Evolutionary conservation across 2,797 vertebrate species (phyloP).

Genomic region (Podarcis lilfordi): DNA sequence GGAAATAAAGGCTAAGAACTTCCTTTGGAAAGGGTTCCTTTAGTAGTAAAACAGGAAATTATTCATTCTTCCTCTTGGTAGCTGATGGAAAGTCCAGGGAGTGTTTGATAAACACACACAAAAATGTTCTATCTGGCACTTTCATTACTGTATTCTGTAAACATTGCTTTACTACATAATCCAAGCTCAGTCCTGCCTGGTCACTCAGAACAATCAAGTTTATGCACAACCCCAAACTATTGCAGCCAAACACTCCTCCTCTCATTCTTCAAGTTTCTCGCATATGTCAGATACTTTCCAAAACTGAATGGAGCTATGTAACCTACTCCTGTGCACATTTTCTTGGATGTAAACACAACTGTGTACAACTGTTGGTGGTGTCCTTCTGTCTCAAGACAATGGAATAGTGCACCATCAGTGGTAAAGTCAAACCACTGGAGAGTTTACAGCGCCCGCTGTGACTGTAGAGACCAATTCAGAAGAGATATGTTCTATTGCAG

Average conservation of each 20-base stretch:
- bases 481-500: too few species aligned
- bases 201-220: not conserved
- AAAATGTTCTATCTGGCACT: not conserved
- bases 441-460: too few species aligned
- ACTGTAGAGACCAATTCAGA: too few species aligned
- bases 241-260: not conserved
- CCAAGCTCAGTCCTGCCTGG: too few species aligned
- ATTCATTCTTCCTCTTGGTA: slow-evolving; percentile 28
- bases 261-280: not conserved
- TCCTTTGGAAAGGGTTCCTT: slow-evolving; percentile 11
- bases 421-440: too few species aligned
- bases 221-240: not conserved
- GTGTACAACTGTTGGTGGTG: not conserved
- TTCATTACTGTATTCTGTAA: not conserved
- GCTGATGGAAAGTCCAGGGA: slow-evolving; percentile 10
- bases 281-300: too few species aligned
- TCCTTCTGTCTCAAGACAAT: too few species aligned
- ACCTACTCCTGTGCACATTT: not conserved
- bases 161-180: not conserved
- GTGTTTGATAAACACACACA: not conserved
- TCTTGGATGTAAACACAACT: not conserved
- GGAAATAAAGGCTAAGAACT: not conserved
- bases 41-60: slow-evolving; percentile 20
- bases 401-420: too few species aligned
- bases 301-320: not conserved